Base-by-base conservation (phyloP, 2,797 vertebrate species). In the Falco rusticolus region DNA sequence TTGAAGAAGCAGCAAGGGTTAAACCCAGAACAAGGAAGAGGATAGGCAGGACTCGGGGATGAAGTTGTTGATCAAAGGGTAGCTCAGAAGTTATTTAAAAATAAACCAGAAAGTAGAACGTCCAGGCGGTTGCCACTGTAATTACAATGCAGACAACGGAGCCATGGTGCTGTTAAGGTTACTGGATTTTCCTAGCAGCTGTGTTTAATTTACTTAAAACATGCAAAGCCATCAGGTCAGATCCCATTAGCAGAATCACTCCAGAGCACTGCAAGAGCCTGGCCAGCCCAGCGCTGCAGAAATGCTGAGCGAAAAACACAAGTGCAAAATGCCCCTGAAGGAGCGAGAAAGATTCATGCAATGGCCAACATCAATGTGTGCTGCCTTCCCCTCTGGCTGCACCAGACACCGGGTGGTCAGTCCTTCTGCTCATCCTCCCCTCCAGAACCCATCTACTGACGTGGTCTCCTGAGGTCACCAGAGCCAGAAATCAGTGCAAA, bases 141-240 rank as follows among this genome's bases (percentile, higher is more conserved):
- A 97, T 94, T 95, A 97, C 91, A 91, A 96, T 91, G 94, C 87
- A 91, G 89, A 82, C 91, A 91, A 90, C 22, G 18, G 72, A 96
- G 93, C 87, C 18, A 19, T 81, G 83, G 93, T 88, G 93, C 95
- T 88, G 69, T 94, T 94, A 97, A 96, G 87, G 95, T 95, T 96
- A 91, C 91, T 91, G 87, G 84, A 94, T 95, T 96, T 95, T 96
- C 95, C 93, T 94, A 93, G 87, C 96, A 96, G 95, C 94, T 96
- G 96, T 88, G 95, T 94, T 96, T 96, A 95, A 97, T 96, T 96
- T 95, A 94, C 93, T 96, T 94, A 94, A 93, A 94, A 88, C 95
- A 95, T 91, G 87, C 87, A 96, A 90, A 95, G 85, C 93, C 93
- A 94, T 93, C 94, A 95, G 91, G 94, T 97, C 95, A 96, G 79